These are phyloP conservation scores for Scaptomyza graminum DNA, from an alignment of 1,140 invertebrate genomes.

Conservation along the genomic window DNA sequence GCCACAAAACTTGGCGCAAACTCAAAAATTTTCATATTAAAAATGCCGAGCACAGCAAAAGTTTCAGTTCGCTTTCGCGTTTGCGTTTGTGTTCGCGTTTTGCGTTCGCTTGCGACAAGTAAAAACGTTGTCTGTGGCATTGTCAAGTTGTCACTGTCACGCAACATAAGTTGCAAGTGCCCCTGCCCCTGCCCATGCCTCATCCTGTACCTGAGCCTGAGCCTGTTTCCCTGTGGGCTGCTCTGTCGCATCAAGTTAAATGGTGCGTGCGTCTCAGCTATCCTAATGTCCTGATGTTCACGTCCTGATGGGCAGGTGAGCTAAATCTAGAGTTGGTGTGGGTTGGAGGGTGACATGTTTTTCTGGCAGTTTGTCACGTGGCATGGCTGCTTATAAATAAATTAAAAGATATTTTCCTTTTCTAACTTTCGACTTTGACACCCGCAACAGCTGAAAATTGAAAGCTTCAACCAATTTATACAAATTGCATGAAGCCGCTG, in stretches of 20 bases:
- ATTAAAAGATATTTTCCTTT: slow-evolving; percentile 74
- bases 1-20: slow-evolving; percentile 59
- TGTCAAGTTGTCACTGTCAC: slow-evolving; percentile 82
- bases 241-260: slow-evolving; percentile 64
- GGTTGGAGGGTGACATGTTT: slow-evolving; percentile 26
- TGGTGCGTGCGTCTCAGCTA: slow-evolving; percentile 64
- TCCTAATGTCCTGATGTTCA: slow-evolving; percentile 1
- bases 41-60: slow-evolving; percentile 62
- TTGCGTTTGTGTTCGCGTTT: background rate
- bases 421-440: slow-evolving; percentile 50
- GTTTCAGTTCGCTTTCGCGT: slow-evolving; percentile 21
- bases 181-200: background rate
- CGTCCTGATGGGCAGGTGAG: slow-evolving; percentile 40
- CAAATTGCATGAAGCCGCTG: slow-evolving; percentile 60
- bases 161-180: slow-evolving; percentile 79
- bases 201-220: background rate
- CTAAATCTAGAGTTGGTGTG: slow-evolving; percentile 29
- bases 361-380: slow-evolving; percentile 56
- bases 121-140: slow-evolving; percentile 74
- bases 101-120: slow-evolving; percentile 45
- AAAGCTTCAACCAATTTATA: slow-evolving; percentile 70
- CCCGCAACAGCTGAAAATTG: slow-evolving; percentile 57
- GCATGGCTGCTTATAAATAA: slow-evolving; percentile 74
- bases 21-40: slow-evolving; percentile 79
- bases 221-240: slow-evolving; percentile 33